Percentiles rank a stretch among this genome's conserved stretches.
Evolutionary conservation across 2,888 invertebrate genomes (phyloP).

Genomic region (Plusia festucae): DNA sequence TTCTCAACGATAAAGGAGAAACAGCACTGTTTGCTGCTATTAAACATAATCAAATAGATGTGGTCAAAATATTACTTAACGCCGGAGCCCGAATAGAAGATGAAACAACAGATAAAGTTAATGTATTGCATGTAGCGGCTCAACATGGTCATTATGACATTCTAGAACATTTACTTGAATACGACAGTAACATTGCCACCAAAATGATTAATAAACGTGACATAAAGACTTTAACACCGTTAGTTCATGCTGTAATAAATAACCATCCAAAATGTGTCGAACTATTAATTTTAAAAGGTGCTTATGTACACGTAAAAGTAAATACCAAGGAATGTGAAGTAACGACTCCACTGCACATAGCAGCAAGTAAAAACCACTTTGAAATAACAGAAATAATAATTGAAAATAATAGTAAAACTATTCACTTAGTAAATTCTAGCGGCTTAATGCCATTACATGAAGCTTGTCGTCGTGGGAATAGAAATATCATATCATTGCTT

Average conservation of each 20-base stretch:
- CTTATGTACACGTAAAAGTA: slow-evolving; percentile 51
- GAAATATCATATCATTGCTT: slow-evolving; percentile 80
- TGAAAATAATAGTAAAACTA: slow-evolving; percentile 67
- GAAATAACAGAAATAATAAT: slow-evolving; percentile 71
- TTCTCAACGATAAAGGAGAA: slow-evolving; percentile 73
- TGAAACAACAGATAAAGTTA: slow-evolving; percentile 73
- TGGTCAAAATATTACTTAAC: slow-evolving; percentile 74
- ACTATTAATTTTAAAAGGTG: slow-evolving; percentile 56
- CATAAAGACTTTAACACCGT: slow-evolving; percentile 46
- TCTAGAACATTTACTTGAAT: slow-evolving; percentile 82
- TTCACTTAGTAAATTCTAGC: slow-evolving; percentile 41
- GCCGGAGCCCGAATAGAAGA: slow-evolving; percentile 77
- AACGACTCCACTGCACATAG: slow-evolving; percentile 66
- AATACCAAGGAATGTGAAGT: slow-evolving; percentile 16
- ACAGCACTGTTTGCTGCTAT: slow-evolving; percentile 82
- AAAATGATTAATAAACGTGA: slow-evolving; percentile 28
- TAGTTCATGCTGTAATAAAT: slow-evolving; percentile 55
- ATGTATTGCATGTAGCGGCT: slow-evolving; percentile 76
- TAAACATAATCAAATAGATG: slow-evolving; percentile 70
- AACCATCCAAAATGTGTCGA: slow-evolving; percentile 68
- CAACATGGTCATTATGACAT: slow-evolving; percentile 83
- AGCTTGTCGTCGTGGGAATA: slow-evolving; percentile 81
- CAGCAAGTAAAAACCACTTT: slow-evolving; percentile 72
- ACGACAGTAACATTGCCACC: slow-evolving; percentile 67
- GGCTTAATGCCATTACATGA: slow-evolving; percentile 63